phyloP scores from a whole-genome alignment of 2,113 vertebrate genomes.

The Laterallus jamaicensis region DNA sequence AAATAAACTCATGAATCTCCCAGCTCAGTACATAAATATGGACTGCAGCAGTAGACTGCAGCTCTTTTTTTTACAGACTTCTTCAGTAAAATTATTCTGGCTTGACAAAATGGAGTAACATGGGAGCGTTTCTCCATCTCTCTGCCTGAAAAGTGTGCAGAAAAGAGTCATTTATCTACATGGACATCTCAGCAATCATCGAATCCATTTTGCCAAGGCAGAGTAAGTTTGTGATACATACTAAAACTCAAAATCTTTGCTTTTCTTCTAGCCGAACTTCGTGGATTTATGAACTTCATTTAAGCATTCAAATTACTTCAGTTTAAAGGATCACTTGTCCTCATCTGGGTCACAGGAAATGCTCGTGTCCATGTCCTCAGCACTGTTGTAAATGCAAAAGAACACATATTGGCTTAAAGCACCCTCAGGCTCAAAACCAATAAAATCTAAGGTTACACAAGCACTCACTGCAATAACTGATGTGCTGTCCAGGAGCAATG shows the following conservation, averaged over 20 bases:
- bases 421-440: background rate
- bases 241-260: background rate
- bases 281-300: background rate
- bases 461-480: background rate
- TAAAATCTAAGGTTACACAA: background rate
- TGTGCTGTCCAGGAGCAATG: background rate
- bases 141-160: background rate
- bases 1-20: background rate
- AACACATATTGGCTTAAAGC: background rate
- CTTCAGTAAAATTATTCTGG: background rate
- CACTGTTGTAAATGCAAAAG: background rate
- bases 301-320: background rate
- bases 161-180: background rate
- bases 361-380: background rate
- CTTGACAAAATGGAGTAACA: background rate
- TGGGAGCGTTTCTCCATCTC: background rate
- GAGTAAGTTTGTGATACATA: background rate
- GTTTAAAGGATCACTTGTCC: background rate
- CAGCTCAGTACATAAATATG: background rate
- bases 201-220: background rate
- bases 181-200: background rate
- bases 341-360: background rate
- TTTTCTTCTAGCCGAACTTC: background rate
- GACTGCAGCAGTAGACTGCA: background rate
- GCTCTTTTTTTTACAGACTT: background rate